Percentiles rank a stretch among this genome's conserved stretches.
These are phyloP conservation scores for Periophthalmodon schlosseri DNA, from an alignment of 2,113 vertebrate species.

Conservation along the genomic window DNA sequence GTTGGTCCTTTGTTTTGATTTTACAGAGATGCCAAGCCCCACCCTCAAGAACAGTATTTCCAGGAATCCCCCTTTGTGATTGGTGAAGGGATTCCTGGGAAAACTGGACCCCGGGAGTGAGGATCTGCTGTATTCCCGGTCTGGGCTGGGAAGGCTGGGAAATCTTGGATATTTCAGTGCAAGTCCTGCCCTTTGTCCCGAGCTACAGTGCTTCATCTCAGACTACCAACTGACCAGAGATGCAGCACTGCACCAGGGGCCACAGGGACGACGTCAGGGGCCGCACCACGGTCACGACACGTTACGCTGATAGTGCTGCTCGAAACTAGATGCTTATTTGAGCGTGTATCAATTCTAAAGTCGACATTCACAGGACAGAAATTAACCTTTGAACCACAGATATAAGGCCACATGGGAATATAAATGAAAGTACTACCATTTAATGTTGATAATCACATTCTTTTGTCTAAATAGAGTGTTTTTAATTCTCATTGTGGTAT, in stretches of 20 bases:
- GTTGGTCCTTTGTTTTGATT: neutral
- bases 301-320: no score
- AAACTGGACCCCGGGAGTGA: constrained; percentile 99
- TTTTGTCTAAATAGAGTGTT: no score
- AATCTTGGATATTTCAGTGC: neutral
- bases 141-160: neutral
- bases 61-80: constrained; percentile 96
- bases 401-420: no score
- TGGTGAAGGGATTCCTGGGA: constrained; percentile 99
- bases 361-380: no score
- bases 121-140: constrained; percentile 14
- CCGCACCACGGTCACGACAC: neutral
- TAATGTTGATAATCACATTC: no score
- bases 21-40: constrained; percentile 75
- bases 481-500: no score
- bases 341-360: no score
- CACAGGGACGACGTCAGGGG: constrained; percentile 62
- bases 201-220: constrained; percentile 99
- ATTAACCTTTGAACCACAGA: no score
- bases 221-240: constrained; percentile 99
- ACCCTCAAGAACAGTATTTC: constrained; percentile 99
- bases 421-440: no score
- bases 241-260: constrained; percentile 99
- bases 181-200: constrained; percentile 76
- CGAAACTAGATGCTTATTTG: no score